Base-by-base conservation (phyloP, 2,113 vertebrate species). In the Mionectes macconnelli region DNA sequence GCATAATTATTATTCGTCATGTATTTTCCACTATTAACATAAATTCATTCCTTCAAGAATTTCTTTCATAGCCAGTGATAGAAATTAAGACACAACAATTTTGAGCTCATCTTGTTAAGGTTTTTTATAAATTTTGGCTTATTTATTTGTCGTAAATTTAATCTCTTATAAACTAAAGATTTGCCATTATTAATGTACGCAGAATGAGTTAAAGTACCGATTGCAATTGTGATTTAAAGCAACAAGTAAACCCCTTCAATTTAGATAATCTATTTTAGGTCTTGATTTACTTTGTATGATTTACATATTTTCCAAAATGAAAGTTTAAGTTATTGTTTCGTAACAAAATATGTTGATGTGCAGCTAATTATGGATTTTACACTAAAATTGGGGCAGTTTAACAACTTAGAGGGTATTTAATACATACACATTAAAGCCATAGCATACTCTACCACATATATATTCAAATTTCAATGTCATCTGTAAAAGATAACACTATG, bases 41-140 rank as follows among this genome's bases (percentile, higher is more conserved):
- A 80, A 87, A 94, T 75, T 80, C 59, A 77, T 94, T 87, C 90
- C 81, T 87, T 70, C 67, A 90, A 92, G 87, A 45, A 86, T 94
- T 94, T 94, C 23, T 35, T 87, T 92, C 79, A 92, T 86, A 94
- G 64, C 73, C 89, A 49, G 20, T 14, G 52, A 50, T 89, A 87
- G 74, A 94, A 89, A 84, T 80, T 64, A 84, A 81, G 76, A 78
- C 52, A 50, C 30, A 85, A 42, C 24, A 70, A 80, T 90, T 82
- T 52, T 57, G 31, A 92, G 25, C 56, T 55, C 2, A 2, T 31
- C 37, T 93, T 80, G 45, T 72, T 92, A 20, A 7, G 12, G 0
- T 1, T 35, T 76, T 89, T 87, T 74, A 63, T 80, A 31, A 77
- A 84, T 74, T 79, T 77, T 47, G 11, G 60, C 47, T 75, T 87